Conservation (phyloP, 1,140 invertebrate genomes). For the Sinonovacula constricta region DNA sequence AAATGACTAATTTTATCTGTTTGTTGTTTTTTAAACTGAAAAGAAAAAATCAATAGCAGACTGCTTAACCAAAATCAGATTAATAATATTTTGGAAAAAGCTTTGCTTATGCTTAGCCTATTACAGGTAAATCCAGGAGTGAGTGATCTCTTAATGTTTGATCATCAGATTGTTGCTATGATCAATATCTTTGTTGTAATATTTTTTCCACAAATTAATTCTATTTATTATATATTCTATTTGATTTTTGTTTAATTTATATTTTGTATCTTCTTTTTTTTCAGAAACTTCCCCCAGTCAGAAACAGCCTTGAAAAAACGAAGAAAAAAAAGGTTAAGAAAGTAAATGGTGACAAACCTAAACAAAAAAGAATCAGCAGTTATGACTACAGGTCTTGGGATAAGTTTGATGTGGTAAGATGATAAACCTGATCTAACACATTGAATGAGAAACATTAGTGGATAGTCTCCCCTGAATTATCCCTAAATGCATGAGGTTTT, state of each 20-base stretch:
- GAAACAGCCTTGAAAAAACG: slow-evolving; percentile 75
- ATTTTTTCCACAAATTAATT: not conserved
- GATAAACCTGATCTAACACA: no score
- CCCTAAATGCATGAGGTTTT: no score
- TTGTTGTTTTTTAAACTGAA: no score
- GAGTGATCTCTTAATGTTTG: not conserved
- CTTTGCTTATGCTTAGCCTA: no score
- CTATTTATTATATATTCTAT: not conserved
- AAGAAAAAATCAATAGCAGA: no score
- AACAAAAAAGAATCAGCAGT: slow-evolving; percentile 78
- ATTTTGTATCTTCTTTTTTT: slow-evolving; percentile 12
- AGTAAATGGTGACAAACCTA: slow-evolving; percentile 66
- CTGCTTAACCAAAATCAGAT: no score
- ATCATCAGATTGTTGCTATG: not conserved
- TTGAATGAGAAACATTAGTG: no score
- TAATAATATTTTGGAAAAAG: no score
- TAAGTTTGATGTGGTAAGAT: slow-evolving; percentile 88
- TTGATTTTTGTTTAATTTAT: not conserved
- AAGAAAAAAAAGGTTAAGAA: slow-evolving; percentile 73
- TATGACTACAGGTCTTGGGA: slow-evolving; percentile 88
- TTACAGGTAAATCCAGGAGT: not conserved
- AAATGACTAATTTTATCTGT: no score
- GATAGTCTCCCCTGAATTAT: no score
- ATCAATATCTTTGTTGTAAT: not conserved
- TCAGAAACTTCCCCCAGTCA: slow-evolving; percentile 80